Base-by-base conservation (phyloP, 2,888 invertebrate species). In the Plemyria rubiginata region DNA sequence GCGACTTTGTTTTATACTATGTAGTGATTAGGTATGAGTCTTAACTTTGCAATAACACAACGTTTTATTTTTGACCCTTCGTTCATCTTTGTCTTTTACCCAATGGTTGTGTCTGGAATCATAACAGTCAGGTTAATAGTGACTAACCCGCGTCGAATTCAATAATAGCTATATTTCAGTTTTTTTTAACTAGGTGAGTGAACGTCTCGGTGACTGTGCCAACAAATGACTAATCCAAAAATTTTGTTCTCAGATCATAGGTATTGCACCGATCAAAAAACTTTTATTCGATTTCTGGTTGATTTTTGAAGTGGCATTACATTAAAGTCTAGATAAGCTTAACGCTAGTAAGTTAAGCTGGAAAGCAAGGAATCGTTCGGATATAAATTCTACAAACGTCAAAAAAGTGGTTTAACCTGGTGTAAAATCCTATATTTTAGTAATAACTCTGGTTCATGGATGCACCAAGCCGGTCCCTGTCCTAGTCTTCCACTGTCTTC, bases 241-340 rank as follows among this genome's bases (percentile, higher is more conserved):
- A 45, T 52, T 43, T 51, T 16, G 54, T 49, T 60, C 55, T 54
- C 9, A 51, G 41, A 48, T 48, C 28, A 12, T 13, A n/a, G n/a
- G 43, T 4, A 32, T n/a, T n/a, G 49, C 28, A 11, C 2, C 3
- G 8, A 38, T 38, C 1, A 11, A 38, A 11, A 11, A 8, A 38
- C 6, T 38, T 11, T 11, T 11, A 38, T 38, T 22, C 22, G 22
- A 22, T 22, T 22, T 1, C 2, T 22, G 22, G 1, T 22, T 22
- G 3, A 3, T 22, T 22, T 22, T 22, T 22, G 22, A 22, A 22
- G 22, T 22, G 2, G 22, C 22, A 22, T 22, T 1, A 22, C n/a
- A n/a, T n/a, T n/a, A n/a, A n/a, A n/a, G n/a, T n/a, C n/a, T n/a
- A n/a, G n/a, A n/a, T n/a, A n/a, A n/a, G n/a, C n/a, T n/a, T n/a